Evolutionary conservation across 2,888 invertebrate genomes (phyloP).

Genomic region (Venusia cambrica): DNA sequence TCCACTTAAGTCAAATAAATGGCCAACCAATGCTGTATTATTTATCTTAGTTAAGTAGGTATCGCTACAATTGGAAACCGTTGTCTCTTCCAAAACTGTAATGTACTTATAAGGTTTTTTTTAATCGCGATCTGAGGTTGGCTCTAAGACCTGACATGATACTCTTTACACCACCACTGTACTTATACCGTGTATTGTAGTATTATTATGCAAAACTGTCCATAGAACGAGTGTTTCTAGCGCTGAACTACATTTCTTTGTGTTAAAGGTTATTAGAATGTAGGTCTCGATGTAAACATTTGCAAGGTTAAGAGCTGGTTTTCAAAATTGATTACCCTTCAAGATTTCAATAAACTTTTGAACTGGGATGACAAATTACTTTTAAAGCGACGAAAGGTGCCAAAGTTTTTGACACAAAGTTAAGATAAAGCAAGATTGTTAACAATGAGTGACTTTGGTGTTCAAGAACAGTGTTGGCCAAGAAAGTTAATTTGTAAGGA

Average conservation of each 20-base stretch:
- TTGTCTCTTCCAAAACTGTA: too few species aligned
- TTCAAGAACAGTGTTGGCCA: background rate
- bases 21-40: too few species aligned
- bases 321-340: slow-evolving; percentile 39
- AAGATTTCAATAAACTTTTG: slow-evolving; percentile 26
- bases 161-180: slow-evolving; percentile 35
- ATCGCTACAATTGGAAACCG: too few species aligned
- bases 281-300: slow-evolving; percentile 54
- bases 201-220: slow-evolving; percentile 75
- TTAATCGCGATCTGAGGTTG: too few species aligned
- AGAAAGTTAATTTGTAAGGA: too few species aligned
- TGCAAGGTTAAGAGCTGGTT: slow-evolving; percentile 57
- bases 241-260: slow-evolving; percentile 59
- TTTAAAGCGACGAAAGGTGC: slow-evolving; percentile 17
- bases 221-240: slow-evolving; percentile 56
- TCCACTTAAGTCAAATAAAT: too few species aligned
- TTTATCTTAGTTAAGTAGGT: too few species aligned
- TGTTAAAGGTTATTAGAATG: slow-evolving; percentile 73
- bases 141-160: background rate
- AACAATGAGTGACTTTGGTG: slow-evolving; percentile 1
- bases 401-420: slow-evolving; percentile 8
- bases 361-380: slow-evolving; percentile 26
- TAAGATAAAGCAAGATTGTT: slow-evolving; percentile 5
- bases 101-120: too few species aligned
- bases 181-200: slow-evolving; percentile 55